Percentiles rank a stretch among this genome's conserved stretches.
Evolutionary conservation across 2,113 vertebrate species (phyloP).

Genomic region (Crotalus viridis): DNA sequence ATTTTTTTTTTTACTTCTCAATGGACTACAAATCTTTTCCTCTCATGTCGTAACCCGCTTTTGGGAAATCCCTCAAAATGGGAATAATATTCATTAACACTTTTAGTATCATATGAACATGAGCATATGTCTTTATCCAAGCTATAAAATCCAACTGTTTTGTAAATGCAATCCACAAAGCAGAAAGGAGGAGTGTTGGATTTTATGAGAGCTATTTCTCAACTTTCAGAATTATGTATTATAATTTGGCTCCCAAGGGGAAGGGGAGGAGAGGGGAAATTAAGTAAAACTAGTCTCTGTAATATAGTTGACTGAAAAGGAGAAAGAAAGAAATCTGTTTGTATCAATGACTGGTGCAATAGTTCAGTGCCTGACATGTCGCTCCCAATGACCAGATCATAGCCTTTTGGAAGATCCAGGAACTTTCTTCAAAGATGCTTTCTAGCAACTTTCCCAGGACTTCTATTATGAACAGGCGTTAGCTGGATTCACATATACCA

Average conservation of each 20-base stretch:
- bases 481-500: neutral
- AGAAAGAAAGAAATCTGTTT: neutral
- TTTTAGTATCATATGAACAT: neutral
- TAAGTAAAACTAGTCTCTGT: neutral
- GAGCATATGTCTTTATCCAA: neutral
- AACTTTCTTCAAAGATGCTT: neutral
- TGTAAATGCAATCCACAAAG: neutral
- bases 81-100: neutral
- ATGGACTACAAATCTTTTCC: neutral
- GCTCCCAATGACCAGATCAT: neutral
- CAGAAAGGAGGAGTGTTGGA: neutral
- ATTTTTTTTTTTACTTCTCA: neutral
- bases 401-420: neutral
- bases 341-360: neutral
- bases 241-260: neutral
- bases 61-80: neutral
- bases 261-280: neutral
- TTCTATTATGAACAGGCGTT: rapidly evolving
- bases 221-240: neutral
- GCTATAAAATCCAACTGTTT: neutral
- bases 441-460: neutral
- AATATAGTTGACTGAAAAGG: neutral
- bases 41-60: neutral
- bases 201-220: neutral
- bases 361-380: neutral